Percentiles rank a stretch among this genome's conserved stretches.
These are phyloP conservation scores for Ficedula albicollis DNA, from an alignment of 2,797 vertebrate species.

Conservation along the genomic window DNA sequence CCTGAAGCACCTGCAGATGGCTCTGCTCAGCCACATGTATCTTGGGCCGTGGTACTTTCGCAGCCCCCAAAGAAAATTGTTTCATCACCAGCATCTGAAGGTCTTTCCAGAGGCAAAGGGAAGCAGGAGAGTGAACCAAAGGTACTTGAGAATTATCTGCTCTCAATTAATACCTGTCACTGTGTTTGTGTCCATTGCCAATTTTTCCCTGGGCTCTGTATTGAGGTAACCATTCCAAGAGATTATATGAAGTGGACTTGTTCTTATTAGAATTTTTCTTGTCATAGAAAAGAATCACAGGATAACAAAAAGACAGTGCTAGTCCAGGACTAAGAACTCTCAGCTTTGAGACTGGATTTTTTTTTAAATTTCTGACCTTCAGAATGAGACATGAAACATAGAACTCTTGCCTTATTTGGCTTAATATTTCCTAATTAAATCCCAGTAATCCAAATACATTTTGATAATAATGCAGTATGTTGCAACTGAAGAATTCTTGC, in stretches of 20 bases:
- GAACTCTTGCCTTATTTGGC: not conserved
- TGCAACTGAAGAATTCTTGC: not conserved
- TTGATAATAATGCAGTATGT: not conserved
- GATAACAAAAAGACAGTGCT: not conserved
- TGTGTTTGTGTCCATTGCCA: not conserved
- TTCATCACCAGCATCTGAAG: slow-evolving; percentile 54
- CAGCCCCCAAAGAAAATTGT: slow-evolving; percentile 78
- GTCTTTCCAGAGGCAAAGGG: slow-evolving; percentile 54
- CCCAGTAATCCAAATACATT: rapidly evolving
- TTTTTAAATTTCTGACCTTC: not conserved
- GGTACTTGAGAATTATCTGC: slow-evolving; percentile 42
- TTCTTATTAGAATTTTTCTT: not conserved
- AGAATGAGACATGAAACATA: not conserved
- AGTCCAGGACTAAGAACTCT: not conserved
- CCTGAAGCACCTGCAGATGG: slow-evolving; percentile 59
- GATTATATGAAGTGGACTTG: not conserved
- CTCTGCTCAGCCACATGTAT: slow-evolving; percentile 61
- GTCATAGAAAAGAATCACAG: not conserved
- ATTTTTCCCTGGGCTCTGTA: not conserved
- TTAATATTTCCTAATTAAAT: not conserved
- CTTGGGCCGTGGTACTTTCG: slow-evolving; percentile 86
- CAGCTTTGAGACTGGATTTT: not conserved
- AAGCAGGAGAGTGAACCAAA: slow-evolving; percentile 31
- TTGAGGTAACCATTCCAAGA: not conserved
- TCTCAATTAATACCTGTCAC: not conserved